These are phyloP conservation scores for Bilobella aurantiaca DNA, from an alignment of 1,140 invertebrate species.

Conservation along the genomic window DNA sequence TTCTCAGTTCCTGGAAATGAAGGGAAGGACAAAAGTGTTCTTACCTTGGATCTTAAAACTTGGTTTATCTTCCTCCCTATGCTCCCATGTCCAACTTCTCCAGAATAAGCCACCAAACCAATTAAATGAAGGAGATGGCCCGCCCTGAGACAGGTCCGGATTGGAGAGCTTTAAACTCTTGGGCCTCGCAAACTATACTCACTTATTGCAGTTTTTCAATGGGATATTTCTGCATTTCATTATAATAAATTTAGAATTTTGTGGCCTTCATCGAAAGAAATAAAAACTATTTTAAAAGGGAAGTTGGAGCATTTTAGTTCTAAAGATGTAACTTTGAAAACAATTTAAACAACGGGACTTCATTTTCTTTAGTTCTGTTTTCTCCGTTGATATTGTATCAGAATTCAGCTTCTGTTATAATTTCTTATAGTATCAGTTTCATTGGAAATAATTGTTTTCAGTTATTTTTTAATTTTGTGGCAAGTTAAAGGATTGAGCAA, in stretches of 20 bases:
- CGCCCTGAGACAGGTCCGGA: not conserved
- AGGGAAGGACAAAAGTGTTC: not conserved
- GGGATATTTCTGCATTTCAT: too few species aligned
- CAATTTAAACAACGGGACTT: not conserved
- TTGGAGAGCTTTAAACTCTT: too few species aligned
- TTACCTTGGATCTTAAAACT: slow-evolving; percentile 13
- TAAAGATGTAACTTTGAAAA: not conserved
- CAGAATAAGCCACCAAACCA: slow-evolving; percentile 10
- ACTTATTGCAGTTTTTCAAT: too few species aligned
- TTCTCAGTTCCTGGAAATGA: slow-evolving; percentile 2
- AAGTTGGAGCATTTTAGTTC: too few species aligned
- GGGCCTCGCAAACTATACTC: too few species aligned
- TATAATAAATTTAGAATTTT: too few species aligned
- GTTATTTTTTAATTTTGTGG: too few species aligned
- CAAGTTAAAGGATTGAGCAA: too few species aligned
- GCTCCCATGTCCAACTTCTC: not conserved
- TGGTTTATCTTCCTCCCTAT: slow-evolving; percentile 8
- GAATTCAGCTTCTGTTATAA: not conserved
- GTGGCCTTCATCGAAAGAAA: too few species aligned
- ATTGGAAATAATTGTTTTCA: too few species aligned
- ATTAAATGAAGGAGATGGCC: slow-evolving; percentile 2
- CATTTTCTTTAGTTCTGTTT: not conserved
- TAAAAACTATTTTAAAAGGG: too few species aligned
- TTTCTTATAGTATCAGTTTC: too few species aligned
- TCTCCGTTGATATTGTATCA: not conserved